Evolutionary conservation across 2,113 vertebrate genomes (phyloP), one percentile per base, ranked within the genome.

Genomic region (Indri indri): DNA sequence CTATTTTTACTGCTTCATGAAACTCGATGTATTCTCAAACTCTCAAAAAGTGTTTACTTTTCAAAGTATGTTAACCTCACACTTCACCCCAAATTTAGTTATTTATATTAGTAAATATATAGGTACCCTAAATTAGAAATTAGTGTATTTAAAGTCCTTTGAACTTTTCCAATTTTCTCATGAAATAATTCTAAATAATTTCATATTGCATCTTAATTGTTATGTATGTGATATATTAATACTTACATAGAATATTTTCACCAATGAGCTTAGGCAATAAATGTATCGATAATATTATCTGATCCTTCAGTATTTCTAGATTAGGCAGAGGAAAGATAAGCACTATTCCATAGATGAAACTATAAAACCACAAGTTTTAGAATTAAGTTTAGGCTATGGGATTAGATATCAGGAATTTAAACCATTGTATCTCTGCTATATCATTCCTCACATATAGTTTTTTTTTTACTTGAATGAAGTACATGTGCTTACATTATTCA

Each of bases 101-200:
- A 79, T 40, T 93, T 85, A 66, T 83, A 22, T 90, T 80, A 88
- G 12, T 70, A 96, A 91, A 47, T 91, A 47, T 68, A 25, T 82
- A 57, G 74, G 18, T 90, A 37, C 77, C 20, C 52, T 80, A 88
- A 82, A 87, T 68, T 77, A 82, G 34, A 70, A 90, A 80, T 34
- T 87, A 73, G 1, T 86, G 27, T 93, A 34, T 66, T 88, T 94
- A 65, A 84, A 84, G 6, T 37, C 40, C 63, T 95, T 83, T 93
- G 61, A 90, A 74, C 27, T 80, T 94, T 93, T 74, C 66, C 23
- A 66, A 0, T 95, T 97, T 92, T 57, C 37, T 88, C 10, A 70
- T 88, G n/a, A 92, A 95, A 84, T 76, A 81, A 83, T 88, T 94
- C 40, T 37, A 87, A 47, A 52, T 91, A 85, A 84, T 63, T 86